Evolutionary conservation across 1,140 invertebrate genomes (phyloP).

Genomic region (Caenorhabditis briggsae): DNA sequence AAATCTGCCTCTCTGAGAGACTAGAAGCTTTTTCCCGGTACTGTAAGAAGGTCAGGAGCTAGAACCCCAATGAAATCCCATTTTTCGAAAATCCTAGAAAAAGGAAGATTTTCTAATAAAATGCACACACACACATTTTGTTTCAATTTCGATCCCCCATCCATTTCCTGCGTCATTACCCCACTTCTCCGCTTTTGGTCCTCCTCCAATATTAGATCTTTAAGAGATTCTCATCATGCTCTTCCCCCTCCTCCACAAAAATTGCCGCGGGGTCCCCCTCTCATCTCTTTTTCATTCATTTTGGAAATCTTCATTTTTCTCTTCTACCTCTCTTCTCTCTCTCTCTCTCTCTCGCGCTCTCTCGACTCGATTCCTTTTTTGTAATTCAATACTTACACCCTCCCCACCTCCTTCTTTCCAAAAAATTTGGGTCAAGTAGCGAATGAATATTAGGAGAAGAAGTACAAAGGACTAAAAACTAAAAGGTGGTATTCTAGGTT

Average conservation of each 20-base stretch:
- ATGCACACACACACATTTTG: background rate
- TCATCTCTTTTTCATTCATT: constrained; percentile 18
- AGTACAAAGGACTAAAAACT: background rate
- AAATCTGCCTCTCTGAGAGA: no score
- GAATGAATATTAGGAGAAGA: background rate
- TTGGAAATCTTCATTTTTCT: background rate
- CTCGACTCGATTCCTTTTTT: background rate
- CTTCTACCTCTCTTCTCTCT: background rate
- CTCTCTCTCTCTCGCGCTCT: background rate
- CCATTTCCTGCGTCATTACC: background rate
- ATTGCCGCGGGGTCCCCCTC: background rate
- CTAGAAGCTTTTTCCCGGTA: no score
- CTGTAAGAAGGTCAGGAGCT: no score
- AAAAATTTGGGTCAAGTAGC: constrained; percentile 43
- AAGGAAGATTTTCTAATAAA: no score
- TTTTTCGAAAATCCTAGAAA: no score
- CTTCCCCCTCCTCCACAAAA: background rate
- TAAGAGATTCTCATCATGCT: constrained; percentile 21
- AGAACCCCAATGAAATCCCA: no score
- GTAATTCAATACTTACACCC: constrained; percentile 22
- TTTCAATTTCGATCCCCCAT: background rate
- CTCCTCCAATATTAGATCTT: constrained; percentile 8
- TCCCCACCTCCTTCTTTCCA: background rate
- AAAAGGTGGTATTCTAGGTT: background rate
- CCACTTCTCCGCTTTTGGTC: background rate